phyloP scores from a whole-genome alignment of 1,140 invertebrate species.

The Ceratosolen solmsi region DNA sequence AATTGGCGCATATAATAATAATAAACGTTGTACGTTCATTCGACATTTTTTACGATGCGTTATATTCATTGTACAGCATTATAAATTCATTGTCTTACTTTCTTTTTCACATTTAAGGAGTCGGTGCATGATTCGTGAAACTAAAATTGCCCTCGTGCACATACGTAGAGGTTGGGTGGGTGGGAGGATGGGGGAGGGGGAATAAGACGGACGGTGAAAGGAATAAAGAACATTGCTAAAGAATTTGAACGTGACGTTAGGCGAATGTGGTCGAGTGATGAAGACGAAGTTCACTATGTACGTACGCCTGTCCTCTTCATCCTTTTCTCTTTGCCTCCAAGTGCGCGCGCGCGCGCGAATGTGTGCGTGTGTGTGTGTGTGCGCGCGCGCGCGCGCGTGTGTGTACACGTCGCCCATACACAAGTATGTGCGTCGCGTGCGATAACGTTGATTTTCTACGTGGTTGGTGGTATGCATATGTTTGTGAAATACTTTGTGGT shows the following conservation, averaged over 20 bases:
- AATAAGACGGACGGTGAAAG: neutral
- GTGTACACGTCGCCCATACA: neutral
- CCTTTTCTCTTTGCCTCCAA: neutral
- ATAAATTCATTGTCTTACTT: neutral
- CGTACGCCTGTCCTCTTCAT: neutral
- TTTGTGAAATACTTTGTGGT: neutral
- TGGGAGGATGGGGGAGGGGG: neutral
- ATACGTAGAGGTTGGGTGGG: neutral
- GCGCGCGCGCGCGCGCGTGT: no score
- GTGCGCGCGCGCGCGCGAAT: no score
- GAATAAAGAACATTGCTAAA: neutral
- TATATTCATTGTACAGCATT: neutral
- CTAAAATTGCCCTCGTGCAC: neutral
- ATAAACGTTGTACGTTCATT: no score
- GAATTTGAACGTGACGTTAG: conserved; percentile 12
- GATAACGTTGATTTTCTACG: neutral
- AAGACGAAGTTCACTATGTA: neutral
- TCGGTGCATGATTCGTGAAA: neutral
- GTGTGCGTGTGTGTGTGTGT: no score
- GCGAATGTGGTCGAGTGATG: neutral
- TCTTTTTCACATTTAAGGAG: conserved; percentile 34
- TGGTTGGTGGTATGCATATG: neutral
- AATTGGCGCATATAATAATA: no score
- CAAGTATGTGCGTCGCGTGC: neutral
- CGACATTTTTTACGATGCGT: neutral